Percentiles rank a stretch among this genome's conserved stretches.
Conservation (phyloP, 2,888 invertebrate species). For the Agrochola circellaris region DNA sequence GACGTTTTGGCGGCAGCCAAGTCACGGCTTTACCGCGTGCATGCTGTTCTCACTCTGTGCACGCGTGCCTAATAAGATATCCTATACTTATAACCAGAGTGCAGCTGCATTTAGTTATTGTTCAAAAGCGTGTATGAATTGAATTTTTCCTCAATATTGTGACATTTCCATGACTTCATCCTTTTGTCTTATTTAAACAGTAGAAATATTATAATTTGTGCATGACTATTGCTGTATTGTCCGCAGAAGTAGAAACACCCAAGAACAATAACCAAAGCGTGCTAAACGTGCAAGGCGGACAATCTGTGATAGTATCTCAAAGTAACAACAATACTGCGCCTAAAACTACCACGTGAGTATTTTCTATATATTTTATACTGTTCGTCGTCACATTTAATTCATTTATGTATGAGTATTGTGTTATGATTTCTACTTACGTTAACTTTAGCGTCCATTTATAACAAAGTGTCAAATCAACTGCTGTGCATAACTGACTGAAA, state of each 20-base stretch:
- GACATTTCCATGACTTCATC: background rate
- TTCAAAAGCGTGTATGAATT: slow-evolving; percentile 2
- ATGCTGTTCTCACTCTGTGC: background rate
- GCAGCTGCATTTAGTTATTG: background rate
- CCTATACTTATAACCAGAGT: background rate
- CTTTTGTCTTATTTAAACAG: background rate
- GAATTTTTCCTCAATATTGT: background rate
- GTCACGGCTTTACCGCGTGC: background rate
- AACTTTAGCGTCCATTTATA: background rate
- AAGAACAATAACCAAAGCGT: slow-evolving; percentile 74
- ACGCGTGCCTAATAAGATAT: background rate
- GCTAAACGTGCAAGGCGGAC: slow-evolving; percentile 75
- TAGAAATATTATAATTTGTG: slow-evolving; percentile 10
- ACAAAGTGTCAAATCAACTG: background rate
- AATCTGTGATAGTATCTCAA: slow-evolving; percentile 89
- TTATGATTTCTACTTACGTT: background rate
- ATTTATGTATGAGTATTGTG: background rate
- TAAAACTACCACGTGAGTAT: slow-evolving; percentile 82
- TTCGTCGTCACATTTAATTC: background rate
- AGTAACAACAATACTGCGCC: slow-evolving; percentile 79
- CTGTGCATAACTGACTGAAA: background rate
- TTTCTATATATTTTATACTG: background rate
- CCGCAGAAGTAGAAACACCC: slow-evolving; percentile 61
- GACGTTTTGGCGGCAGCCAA: background rate
- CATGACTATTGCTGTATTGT: slow-evolving; percentile 36